A percentile compares a stretch with the other conserved stretches of the same genome.
phyloP scores from a whole-genome alignment of 2,888 invertebrate species.

The Bhutanitis thaidina region DNA sequence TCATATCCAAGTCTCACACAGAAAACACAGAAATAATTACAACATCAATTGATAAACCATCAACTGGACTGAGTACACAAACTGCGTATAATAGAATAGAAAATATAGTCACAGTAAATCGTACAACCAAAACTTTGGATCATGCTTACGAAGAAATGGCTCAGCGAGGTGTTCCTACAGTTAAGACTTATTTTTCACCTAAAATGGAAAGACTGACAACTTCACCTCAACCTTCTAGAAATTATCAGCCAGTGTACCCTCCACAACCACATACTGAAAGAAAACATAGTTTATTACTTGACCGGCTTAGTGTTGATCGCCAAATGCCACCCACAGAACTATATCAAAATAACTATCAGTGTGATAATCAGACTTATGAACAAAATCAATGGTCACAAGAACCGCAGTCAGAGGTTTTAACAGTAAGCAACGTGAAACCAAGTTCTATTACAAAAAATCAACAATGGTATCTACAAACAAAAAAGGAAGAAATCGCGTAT shows the following conservation, averaged over 20 bases:
- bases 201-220: slow-evolving; percentile 50
- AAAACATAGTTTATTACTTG: slow-evolving; percentile 65
- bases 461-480: slow-evolving; percentile 67
- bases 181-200: slow-evolving; percentile 63
- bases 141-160: slow-evolving; percentile 57
- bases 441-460: slow-evolving; percentile 63
- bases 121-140: slow-evolving; percentile 66
- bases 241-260: slow-evolving; percentile 55
- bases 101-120: slow-evolving; percentile 68
- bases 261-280: slow-evolving; percentile 57
- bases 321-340: slow-evolving; percentile 59
- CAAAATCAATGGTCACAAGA: slow-evolving; percentile 57
- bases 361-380: slow-evolving; percentile 48
- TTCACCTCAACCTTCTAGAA: slow-evolving; percentile 51
- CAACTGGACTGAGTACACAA: slow-evolving; percentile 53
- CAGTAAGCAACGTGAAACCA: slow-evolving; percentile 68
- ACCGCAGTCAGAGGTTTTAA: slow-evolving; percentile 66
- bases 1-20: slow-evolving; percentile 57
- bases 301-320: slow-evolving; percentile 66
- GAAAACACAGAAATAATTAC: slow-evolving; percentile 67
- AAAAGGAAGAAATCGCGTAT: slow-evolving; percentile 48
- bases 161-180: slow-evolving; percentile 54
- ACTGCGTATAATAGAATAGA: slow-evolving; percentile 69
- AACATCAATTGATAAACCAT: slow-evolving; percentile 46
- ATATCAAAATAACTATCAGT: slow-evolving; percentile 54